Base-by-base conservation (phyloP, 2,113 vertebrate species). In the Gallinago media region DNA sequence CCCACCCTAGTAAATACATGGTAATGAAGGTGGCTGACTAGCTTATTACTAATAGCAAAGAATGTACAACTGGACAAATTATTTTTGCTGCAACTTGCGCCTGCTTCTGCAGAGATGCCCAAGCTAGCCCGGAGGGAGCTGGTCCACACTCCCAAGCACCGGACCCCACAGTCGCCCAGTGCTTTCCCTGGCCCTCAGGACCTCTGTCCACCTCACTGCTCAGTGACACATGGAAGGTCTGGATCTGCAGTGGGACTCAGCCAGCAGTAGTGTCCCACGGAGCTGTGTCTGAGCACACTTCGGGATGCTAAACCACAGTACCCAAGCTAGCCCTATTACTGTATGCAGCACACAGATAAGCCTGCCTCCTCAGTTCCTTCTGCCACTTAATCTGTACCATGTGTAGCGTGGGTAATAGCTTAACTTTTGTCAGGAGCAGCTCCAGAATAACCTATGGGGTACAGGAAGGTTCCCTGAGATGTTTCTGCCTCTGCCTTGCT, bases 191-290 rank as follows among this genome's bases (percentile, higher is more conserved):
- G 11, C 36, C 10, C 47, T 22, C 31, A 42, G 71, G 17, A 54
- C 4, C 14, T 19, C 46, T 50, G 46, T 61, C 23, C 18, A 32
- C 9, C 1, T 2, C 19, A 19, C 8, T 0, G 0, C 8, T 2
- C 40, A 15, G 16, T 27, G 38, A 31, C 12, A 8, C 0, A 2
- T 1, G 15, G 16, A 47, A 12, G 29, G 7, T 47, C 42, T 75
- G 50, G 18, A 5, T 49, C 79, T 31, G 36, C 12, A 1, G 23
- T 32, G 23, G 11, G 18, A 22, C 36, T 29, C 32, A 42, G 23
- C 6, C 71, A 67, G 62, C 25, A 42, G 42, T 20, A 50, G 16
- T 9, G 8, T 8, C 27, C 47, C 36, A 27, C 15, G 44, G 44
- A 55, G 8, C 2, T 47, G 8, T 47, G 36, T 44, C 9, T 15